Conservation (phyloP, 2,113 vertebrate species). For the Dascyllus trimaculatus region DNA sequence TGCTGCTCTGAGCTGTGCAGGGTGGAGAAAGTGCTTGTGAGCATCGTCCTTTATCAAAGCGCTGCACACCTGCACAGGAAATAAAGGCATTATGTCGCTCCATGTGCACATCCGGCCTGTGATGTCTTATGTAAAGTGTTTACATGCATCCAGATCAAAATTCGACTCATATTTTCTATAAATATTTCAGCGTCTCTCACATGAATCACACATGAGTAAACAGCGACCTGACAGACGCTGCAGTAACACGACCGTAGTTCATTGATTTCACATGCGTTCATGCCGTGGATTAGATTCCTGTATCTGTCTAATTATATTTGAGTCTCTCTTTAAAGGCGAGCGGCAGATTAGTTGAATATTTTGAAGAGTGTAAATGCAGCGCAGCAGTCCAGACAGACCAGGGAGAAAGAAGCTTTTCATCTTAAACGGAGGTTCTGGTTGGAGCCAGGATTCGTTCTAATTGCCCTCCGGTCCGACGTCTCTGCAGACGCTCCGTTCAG, state of each 20-base stretch:
- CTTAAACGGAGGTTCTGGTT: slow-evolving; percentile 12
- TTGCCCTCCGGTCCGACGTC: slow-evolving; percentile 2
- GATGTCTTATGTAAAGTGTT: background rate
- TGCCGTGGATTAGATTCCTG: background rate
- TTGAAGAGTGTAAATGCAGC: slow-evolving; percentile 23
- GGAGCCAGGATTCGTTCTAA: slow-evolving; percentile 8
- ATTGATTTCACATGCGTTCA: background rate
- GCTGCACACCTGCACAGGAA: slow-evolving; percentile 3
- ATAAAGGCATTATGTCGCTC: background rate
- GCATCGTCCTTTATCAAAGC: slow-evolving; percentile 10
- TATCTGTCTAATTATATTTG: background rate
- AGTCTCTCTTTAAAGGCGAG: slow-evolving; percentile 13
- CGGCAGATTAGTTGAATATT: slow-evolving; percentile 14
- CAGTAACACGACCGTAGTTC: no score
- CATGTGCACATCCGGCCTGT: background rate
- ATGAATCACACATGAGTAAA: background rate
- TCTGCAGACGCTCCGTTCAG: background rate
- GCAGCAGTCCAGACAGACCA: background rate
- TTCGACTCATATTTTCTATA: background rate
- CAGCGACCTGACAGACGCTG: no score
- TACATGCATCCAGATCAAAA: background rate
- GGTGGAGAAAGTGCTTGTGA: background rate
- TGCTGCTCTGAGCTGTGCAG: background rate
- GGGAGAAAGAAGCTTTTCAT: background rate
- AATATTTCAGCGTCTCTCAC: background rate